These are phyloP conservation scores for Bombycilla garrulus DNA, from an alignment of 2,113 vertebrate genomes.

Conservation along the genomic window DNA sequence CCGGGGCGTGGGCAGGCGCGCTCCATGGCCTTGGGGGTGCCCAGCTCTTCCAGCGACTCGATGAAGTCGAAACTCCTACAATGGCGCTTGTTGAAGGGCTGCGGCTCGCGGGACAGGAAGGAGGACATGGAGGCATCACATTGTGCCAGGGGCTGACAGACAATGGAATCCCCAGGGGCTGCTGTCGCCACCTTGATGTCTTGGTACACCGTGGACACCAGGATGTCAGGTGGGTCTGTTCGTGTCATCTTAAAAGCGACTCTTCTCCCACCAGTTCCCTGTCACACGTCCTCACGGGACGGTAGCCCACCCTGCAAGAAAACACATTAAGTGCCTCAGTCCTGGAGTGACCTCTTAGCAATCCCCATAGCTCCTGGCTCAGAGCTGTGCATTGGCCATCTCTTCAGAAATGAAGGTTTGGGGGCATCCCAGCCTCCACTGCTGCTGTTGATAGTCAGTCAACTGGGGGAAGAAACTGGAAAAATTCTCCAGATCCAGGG, in stretches of 20 bases:
- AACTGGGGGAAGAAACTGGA: background rate
- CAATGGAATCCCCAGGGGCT: conserved; percentile 62
- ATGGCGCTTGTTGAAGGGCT: conserved; percentile 93
- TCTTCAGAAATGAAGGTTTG: background rate
- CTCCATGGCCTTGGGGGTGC: conserved; percentile 75
- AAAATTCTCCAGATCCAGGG: background rate
- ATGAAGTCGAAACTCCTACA: conserved; percentile 96
- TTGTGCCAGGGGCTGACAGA: conserved; percentile 73
- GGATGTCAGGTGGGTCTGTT: conserved; percentile 93
- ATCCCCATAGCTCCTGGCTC: background rate
- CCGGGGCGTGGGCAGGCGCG: conserved; percentile 63
- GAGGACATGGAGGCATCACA: conserved; percentile 88
- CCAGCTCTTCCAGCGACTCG: conserved; percentile 87
- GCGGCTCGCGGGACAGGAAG: conserved; percentile 77
- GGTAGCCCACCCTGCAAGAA: conserved; percentile 41
- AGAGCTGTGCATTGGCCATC: fast-evolving
- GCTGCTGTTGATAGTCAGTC: background rate
- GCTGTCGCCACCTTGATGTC: conserved; percentile 84
- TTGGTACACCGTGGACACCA: conserved; percentile 91
- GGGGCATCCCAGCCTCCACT: background rate
- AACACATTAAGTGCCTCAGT: background rate
- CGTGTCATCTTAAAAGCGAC: conserved; percentile 93
- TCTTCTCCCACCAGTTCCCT: conserved; percentile 61
- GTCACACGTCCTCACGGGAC: conserved; percentile 78
- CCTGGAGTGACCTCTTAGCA: fast-evolving